Conservation (phyloP, 2,113 vertebrate genomes). For the Anhinga anhinga region DNA sequence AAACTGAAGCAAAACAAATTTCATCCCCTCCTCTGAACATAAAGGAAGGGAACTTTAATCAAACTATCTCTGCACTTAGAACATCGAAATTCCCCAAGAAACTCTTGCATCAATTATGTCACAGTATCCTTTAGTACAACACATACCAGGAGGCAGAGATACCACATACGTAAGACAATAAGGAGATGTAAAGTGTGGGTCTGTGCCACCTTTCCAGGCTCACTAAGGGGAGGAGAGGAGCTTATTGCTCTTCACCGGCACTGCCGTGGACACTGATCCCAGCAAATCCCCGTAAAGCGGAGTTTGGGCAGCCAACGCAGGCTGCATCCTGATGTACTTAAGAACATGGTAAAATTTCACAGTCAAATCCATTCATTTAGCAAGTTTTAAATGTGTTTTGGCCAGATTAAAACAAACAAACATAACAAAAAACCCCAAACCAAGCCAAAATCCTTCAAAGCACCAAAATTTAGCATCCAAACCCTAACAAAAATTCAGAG, state of each 20-base stretch:
- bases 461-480: not conserved
- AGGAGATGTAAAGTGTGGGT: fast-evolving
- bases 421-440: not conserved
- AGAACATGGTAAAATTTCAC: not conserved
- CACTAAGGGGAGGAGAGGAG: not conserved
- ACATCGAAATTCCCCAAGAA: not conserved
- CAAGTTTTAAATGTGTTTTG: not conserved
- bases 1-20: not conserved
- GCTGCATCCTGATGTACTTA: not conserved
- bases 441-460: not conserved
- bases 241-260: not conserved
- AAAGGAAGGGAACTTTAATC: not conserved
- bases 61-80: not conserved
- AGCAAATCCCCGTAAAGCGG: not conserved
- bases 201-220: not conserved
- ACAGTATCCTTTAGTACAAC: not conserved
- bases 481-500: not conserved
- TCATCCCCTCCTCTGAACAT: not conserved
- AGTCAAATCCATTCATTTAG: not conserved
- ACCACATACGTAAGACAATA: fast-evolving
- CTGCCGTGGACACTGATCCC: not conserved
- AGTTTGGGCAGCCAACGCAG: not conserved
- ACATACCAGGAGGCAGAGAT: not conserved
- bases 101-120: not conserved
- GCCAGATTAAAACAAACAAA: not conserved